A percentile compares a stretch with the other conserved stretches of the same genome.
Evolutionary conservation across 2,113 vertebrate species (phyloP).

Genomic region (Garra rufa): DNA sequence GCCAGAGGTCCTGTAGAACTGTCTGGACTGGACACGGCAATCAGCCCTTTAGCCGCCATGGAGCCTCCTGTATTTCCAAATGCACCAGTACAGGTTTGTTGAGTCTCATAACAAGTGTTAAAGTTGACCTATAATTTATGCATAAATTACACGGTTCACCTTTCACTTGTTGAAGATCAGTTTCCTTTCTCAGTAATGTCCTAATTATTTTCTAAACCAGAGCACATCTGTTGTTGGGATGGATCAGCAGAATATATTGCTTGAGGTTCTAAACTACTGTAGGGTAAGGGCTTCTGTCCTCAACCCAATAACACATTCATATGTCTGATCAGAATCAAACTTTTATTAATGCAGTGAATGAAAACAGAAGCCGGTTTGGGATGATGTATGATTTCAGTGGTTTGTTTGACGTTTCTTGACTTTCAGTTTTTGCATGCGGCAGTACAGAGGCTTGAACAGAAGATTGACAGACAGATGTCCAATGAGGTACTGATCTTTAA

Average conservation of each 20-base stretch:
- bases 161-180: not conserved
- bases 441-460: conserved; percentile 57
- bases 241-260: conserved; percentile 36
- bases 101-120: no score
- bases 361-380: not conserved
- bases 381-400: not conserved
- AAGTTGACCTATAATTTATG: not conserved
- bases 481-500: conserved; percentile 30
- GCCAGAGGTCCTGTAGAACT: not conserved
- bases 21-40: not conserved
- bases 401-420: not conserved
- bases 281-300: conserved; percentile 37
- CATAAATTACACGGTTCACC: not conserved
- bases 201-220: conserved; percentile 19
- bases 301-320: not conserved
- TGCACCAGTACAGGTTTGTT: conserved; percentile 26
- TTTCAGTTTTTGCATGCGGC: conserved; percentile 49
- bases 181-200: not conserved
- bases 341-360: not conserved
- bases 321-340: not conserved
- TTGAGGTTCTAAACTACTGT: conserved; percentile 53
- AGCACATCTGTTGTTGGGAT: conserved; percentile 1
- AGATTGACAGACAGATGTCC: conserved; percentile 43
- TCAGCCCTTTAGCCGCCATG: conserved; percentile 40
- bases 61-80: conserved; percentile 43